These are phyloP conservation scores for Corvus moneduloides DNA, from an alignment of 2,113 vertebrate genomes.

Conservation along the genomic window DNA sequence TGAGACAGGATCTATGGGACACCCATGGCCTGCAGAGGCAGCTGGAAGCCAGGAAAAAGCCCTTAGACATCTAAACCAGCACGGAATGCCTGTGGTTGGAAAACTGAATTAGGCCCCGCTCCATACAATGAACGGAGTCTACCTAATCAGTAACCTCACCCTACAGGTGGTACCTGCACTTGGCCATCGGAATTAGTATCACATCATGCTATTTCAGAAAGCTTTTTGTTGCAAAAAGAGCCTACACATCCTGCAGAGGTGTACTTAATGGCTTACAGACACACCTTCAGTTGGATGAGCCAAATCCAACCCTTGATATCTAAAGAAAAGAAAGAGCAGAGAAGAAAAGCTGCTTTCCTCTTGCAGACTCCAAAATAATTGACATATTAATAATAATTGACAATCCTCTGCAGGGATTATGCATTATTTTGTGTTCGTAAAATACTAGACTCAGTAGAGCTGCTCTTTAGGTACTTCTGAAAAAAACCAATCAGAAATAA, in stretches of 20 bases:
- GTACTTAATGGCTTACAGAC: neutral
- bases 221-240: neutral
- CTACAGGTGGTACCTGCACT: neutral
- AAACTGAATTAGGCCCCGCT: neutral
- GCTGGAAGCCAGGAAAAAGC: neutral
- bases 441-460: neutral
- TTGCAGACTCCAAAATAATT: neutral
- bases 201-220: neutral
- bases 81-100: neutral
- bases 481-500: neutral
- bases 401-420: neutral
- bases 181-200: neutral
- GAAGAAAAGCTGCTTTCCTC: neutral
- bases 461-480: neutral
- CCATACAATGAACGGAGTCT: fast-evolving
- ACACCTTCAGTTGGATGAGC: neutral
- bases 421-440: neutral
- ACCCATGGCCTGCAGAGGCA: neutral
- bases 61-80: neutral
- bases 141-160: neutral
- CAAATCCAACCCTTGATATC: neutral
- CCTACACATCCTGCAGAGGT: neutral
- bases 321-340: neutral
- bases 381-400: no score
- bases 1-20: neutral